Percentiles rank a stretch among this genome's conserved stretches.
Evolutionary conservation across 2,113 vertebrate species (phyloP).

Genomic region (Pheucticus melanocephalus): DNA sequence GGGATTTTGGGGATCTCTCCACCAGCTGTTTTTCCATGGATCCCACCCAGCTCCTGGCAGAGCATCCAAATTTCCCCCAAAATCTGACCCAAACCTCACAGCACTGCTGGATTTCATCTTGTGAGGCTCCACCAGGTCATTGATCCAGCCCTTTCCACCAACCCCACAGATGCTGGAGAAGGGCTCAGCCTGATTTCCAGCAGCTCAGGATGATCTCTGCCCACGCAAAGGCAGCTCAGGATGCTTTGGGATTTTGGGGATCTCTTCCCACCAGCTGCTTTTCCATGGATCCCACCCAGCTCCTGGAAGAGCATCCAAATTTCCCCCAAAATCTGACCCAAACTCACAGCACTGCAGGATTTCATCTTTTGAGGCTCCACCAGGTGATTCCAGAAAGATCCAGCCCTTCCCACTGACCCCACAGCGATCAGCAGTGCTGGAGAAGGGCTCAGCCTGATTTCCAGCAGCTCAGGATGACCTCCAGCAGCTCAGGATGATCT

Average conservation of each 20-base stretch:
- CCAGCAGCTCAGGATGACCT: too few species aligned
- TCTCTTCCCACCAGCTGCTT: neutral
- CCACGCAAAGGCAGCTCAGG: neutral
- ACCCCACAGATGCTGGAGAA: neutral
- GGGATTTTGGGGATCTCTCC: too few species aligned
- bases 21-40: too few species aligned
- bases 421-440: fast-evolving
- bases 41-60: too few species aligned
- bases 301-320: neutral
- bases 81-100: too few species aligned
- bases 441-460: neutral
- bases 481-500: too few species aligned
- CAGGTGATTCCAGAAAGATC: fast-evolving
- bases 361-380: neutral
- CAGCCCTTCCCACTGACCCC: neutral
- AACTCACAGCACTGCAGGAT: neutral
- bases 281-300: neutral
- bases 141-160: too few species aligned
- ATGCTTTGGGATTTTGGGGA: neutral
- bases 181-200: neutral
- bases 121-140: too few species aligned
- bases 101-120: too few species aligned
- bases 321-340: neutral
- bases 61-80: too few species aligned
- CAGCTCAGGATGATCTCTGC: neutral